These are phyloP conservation scores for Cheilosia vulpina DNA, from an alignment of 2,888 invertebrate species.

Conservation along the genomic window DNA sequence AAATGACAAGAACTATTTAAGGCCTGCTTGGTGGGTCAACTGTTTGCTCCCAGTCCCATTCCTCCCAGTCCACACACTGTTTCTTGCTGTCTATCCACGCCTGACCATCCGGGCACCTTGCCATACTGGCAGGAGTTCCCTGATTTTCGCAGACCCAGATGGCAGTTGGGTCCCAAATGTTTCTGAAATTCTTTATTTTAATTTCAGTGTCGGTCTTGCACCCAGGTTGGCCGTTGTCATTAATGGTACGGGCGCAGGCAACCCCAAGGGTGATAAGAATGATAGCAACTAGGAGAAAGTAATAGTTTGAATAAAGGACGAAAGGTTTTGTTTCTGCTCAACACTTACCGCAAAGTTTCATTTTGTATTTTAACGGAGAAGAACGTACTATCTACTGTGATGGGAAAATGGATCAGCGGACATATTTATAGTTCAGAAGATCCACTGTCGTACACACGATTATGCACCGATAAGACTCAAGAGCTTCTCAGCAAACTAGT, in stretches of 20 bases:
- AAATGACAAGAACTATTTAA: neutral
- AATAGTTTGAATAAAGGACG: neutral
- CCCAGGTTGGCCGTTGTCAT: conserved; percentile 78
- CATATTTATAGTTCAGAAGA: conserved; percentile 12
- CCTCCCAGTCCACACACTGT: conserved; percentile 79
- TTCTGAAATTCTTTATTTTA: conserved; percentile 76
- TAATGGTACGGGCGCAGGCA: conserved; percentile 3
- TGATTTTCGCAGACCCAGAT: conserved; percentile 78
- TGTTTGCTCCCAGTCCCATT: conserved; percentile 79
- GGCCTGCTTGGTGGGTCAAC: conserved; percentile 76
- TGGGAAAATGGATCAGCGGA: neutral
- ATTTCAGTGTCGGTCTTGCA: conserved; percentile 78
- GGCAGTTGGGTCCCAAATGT: conserved; percentile 79
- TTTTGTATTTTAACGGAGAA: neutral
- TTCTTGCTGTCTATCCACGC: conserved; percentile 78
- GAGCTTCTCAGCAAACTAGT: neutral
- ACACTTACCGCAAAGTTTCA: conserved; percentile 32
- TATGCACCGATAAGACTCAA: neutral
- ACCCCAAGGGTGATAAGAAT: neutral
- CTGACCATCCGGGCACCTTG: conserved; percentile 76
- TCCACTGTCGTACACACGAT: neutral
- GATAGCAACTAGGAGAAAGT: neutral
- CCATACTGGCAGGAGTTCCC: conserved; percentile 75
- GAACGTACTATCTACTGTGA: neutral
- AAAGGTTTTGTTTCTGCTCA: neutral